phyloP scores from a whole-genome alignment of 2,113 vertebrate species.

The Carollia perspicillata region DNA sequence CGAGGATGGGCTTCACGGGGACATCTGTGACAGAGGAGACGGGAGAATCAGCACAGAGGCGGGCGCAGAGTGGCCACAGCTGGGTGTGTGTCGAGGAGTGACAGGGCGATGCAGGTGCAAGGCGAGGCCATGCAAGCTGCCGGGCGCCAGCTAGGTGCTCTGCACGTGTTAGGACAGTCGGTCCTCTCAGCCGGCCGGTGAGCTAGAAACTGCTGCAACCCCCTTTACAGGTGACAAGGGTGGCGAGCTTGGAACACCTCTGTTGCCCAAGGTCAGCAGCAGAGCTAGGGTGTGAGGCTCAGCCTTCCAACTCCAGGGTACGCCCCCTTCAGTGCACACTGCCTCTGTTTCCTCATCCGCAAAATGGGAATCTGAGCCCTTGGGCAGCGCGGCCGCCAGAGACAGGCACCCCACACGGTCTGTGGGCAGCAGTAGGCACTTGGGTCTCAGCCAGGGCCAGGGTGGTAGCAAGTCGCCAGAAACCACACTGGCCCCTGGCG shows the following conservation, averaged over 20 bases:
- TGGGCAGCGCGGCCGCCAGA: fast-evolving
- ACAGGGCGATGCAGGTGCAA: neutral
- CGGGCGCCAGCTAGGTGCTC: fast-evolving
- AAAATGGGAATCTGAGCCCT: neutral
- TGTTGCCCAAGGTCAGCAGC: neutral
- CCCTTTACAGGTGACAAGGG: neutral
- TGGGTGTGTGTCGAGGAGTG: neutral
- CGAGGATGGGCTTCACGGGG: fast-evolving
- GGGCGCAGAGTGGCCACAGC: fast-evolving
- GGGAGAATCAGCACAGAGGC: neutral
- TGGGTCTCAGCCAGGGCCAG: fast-evolving
- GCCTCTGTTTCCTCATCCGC: neutral
- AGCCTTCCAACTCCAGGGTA: neutral
- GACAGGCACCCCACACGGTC: neutral
- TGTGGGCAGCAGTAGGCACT: fast-evolving
- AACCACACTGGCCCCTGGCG: neutral
- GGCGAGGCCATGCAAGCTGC: fast-evolving
- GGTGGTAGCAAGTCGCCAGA: fast-evolving
- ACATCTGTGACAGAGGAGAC: fast-evolving
- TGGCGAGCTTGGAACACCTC: too few species aligned
- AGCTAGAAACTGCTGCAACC: neutral
- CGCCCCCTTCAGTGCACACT: fast-evolving
- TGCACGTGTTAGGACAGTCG: fast-evolving
- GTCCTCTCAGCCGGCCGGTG: fast-evolving
- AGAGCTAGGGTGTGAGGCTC: neutral